Base-by-base conservation (phyloP, 2,113 vertebrate species). In the Calyptommatus sinebrachiatus region DNA sequence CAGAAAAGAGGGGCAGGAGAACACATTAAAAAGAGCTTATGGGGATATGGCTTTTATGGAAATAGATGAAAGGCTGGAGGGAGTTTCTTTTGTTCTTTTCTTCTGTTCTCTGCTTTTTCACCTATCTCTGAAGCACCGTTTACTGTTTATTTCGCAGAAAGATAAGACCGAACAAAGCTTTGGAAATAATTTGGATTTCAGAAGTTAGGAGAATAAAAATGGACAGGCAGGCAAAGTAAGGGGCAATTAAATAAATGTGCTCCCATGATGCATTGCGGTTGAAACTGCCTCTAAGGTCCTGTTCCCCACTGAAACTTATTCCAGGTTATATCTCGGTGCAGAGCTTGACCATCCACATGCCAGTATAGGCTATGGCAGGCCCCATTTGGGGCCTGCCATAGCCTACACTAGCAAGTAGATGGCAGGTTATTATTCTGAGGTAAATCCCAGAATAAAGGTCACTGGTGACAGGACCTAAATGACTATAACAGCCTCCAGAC, bases 41-140 rank as follows among this genome's bases (percentile, higher is more conserved):
- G 88, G 87, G 78, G 85, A 89, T 85, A 76, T 77, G 57, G 68
- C 83, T 87, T 80, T 90, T 84, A 68, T 87, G 74, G 65, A 88
- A 88, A 74, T 73, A 90, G 88, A 92, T 91, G 73, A 93, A 93
- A 91, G 83, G 48, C 31, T 48, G 53, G 53, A 57, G 53, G 53
- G 53, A 57, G 16, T 14, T 57, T 57, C 53, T 57, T 12, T 92
- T 8, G 85, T 91, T 91, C 90, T 45, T 87, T 90, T 18, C 2
- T 46, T 79, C 82, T 7, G 69, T 60, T 85, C 53, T 82, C 82
- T 20, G 70, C 50, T 85, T 62, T 85, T 90, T 89, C 76, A 82
- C 71, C 80, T 76, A 90, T 92, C 80, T 92, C 92, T 93, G 86
- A n/a, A n/a, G n/a, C 87, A 75, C 66, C 88, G 68, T 86, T 90